Percentiles rank a stretch among this genome's conserved stretches.
Conservation (phyloP, 1,140 invertebrate species). For the Penaeus vannamei region DNA sequence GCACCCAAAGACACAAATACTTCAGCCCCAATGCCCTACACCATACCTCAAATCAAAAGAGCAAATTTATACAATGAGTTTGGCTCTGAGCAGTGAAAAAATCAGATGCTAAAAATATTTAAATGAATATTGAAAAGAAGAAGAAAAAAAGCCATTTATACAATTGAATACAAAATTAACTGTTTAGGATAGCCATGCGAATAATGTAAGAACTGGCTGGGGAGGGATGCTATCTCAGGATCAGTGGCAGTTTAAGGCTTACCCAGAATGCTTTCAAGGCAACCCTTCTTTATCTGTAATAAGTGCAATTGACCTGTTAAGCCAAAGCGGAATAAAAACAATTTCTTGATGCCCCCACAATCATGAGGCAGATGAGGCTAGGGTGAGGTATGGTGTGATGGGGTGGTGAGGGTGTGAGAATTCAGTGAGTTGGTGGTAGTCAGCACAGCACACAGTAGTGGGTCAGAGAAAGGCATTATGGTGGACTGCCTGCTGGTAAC, state of each 20-base stretch:
- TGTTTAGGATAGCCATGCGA: conserved; percentile 19
- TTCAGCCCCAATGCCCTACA: conserved; percentile 18
- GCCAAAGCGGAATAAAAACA: background rate
- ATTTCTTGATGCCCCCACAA: background rate
- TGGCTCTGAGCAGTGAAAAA: too few relatives aligned
- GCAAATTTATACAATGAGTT: background rate
- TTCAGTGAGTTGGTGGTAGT: conserved; percentile 27
- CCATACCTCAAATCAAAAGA: conserved; percentile 27
- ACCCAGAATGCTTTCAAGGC: conserved; percentile 20
- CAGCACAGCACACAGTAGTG: conserved; percentile 32
- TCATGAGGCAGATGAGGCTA: conserved; percentile 43
- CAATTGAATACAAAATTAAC: background rate
- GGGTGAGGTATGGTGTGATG: conserved; percentile 42
- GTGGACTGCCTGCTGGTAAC: conserved; percentile 77
- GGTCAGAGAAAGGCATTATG: conserved; percentile 65
- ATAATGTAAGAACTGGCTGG: background rate
- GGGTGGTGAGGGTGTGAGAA: conserved; percentile 25
- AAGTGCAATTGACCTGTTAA: conserved; percentile 16
- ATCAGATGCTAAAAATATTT: too few relatives aligned
- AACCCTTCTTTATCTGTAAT: background rate
- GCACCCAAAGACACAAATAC: conserved; percentile 30
- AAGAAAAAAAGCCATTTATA: background rate
- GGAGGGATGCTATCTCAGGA: conserved; percentile 26
- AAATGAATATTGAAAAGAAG: too few relatives aligned
- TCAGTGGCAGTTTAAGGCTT: conserved; percentile 23